phyloP scores from a whole-genome alignment of 2,113 vertebrate species.

The Cranoglanis bouderius region DNA sequence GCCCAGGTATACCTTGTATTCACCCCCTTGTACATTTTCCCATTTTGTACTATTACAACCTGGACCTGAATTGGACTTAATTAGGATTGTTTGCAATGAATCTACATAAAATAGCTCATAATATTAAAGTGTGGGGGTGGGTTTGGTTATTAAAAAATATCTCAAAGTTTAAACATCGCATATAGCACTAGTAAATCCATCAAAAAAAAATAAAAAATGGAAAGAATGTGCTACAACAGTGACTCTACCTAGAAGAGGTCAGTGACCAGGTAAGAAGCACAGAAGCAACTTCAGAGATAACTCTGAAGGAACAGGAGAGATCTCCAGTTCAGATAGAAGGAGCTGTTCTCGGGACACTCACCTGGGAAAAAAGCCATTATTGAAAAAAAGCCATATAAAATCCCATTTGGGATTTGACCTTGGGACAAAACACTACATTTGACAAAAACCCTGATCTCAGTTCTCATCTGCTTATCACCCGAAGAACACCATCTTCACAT shows the following conservation, averaged over 20 bases:
- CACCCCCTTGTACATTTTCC: not conserved
- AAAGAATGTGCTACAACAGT: not conserved
- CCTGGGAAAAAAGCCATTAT: not conserved
- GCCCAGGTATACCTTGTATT: not conserved
- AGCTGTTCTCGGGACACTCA: not conserved
- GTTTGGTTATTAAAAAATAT: not conserved
- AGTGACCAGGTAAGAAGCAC: not conserved
- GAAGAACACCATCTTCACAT: not conserved
- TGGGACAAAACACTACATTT: not conserved
- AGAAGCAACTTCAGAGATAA: not conserved
- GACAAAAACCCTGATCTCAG: not conserved
- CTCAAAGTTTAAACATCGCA: not conserved
- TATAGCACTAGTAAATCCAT: not conserved
- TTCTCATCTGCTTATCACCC: not conserved
- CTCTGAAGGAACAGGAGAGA: not conserved
- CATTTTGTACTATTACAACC: not conserved
- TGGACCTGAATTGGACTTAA: not conserved
- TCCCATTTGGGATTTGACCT: not conserved
- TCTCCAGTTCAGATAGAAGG: not conserved
- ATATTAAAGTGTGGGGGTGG: not conserved
- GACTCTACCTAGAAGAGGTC: not conserved
- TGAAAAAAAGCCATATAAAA: no score
- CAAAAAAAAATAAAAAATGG: not conserved
- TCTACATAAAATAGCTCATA: not conserved
- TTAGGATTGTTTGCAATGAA: not conserved